Conservation (phyloP, 2,797 vertebrate genomes). For the Momotus momota region DNA sequence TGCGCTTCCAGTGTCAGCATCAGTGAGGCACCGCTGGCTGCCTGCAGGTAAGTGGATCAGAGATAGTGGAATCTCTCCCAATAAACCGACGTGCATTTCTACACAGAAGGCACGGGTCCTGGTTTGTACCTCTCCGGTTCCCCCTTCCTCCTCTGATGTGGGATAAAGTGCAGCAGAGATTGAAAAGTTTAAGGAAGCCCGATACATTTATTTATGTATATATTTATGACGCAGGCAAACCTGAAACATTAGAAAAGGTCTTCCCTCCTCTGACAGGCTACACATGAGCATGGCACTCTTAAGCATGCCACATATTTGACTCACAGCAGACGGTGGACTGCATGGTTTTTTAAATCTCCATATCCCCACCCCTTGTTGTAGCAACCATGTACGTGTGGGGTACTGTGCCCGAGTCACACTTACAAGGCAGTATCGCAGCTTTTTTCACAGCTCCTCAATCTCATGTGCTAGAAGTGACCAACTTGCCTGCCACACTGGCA, state of each 20-base stretch:
- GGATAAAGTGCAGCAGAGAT: not conserved
- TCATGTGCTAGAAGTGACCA: rapidly evolving
- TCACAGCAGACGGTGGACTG: not conserved
- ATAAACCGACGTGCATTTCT: not conserved
- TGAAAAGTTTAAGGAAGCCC: not conserved
- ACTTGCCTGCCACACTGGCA: rapidly evolving
- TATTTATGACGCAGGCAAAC: not conserved
- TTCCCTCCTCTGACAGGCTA: not conserved
- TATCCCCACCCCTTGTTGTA: not conserved
- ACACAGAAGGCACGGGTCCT: not conserved
- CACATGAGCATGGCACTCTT: rapidly evolving
- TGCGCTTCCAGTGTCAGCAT: not conserved
- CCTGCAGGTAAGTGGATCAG: conserved; percentile 22
- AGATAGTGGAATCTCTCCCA: not conserved
- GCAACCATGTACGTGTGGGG: rapidly evolving
- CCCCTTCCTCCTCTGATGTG: not conserved
- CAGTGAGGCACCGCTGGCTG: not conserved
- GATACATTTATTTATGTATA: not conserved
- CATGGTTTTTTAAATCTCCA: not conserved
- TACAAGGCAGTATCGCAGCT: not conserved
- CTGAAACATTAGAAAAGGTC: not conserved
- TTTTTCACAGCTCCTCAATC: not conserved
- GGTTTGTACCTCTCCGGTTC: not conserved
- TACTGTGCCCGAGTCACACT: not conserved
- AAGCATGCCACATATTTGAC: rapidly evolving